Conservation (phyloP, 2,797 vertebrate genomes). For the Pangasius mekongensis region DNA sequence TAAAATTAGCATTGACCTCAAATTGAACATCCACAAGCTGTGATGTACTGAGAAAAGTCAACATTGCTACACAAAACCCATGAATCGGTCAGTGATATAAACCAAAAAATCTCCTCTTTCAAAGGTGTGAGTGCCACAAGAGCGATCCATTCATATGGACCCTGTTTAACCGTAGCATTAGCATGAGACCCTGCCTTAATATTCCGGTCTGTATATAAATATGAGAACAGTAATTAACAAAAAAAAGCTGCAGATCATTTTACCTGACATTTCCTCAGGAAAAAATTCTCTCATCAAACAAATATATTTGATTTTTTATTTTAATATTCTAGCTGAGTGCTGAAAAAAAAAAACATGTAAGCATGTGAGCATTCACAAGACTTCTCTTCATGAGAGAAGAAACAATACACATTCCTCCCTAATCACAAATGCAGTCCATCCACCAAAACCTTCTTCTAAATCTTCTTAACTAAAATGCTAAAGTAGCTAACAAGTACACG, state of each 20-base stretch:
- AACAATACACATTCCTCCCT: not conserved
- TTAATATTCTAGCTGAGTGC: not conserved
- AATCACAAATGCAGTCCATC: not conserved
- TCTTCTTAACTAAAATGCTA: not conserved
- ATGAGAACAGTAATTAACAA: not conserved
- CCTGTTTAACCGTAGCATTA: not conserved
- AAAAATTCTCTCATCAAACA: not conserved
- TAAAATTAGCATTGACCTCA: not conserved
- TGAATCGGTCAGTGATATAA: no score
- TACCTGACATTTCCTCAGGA: not conserved
- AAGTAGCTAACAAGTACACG: not conserved
- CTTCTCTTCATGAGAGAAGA: not conserved
- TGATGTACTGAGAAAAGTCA: not conserved
- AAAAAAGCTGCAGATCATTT: not conserved
- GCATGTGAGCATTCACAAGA: not conserved
- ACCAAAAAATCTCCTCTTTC: not conserved
- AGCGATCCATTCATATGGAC: not conserved
- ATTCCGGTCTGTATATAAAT: not conserved
- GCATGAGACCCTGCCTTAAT: not conserved
- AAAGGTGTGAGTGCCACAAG: not conserved
- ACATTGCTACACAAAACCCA: not conserved
- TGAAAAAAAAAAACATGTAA: not conserved
- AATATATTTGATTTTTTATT: not conserved
- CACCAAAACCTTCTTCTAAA: not conserved
- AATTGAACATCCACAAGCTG: not conserved